phyloP scores from a whole-genome alignment of 2,888 invertebrate species.

The Temnothorax unifasciatus region DNA sequence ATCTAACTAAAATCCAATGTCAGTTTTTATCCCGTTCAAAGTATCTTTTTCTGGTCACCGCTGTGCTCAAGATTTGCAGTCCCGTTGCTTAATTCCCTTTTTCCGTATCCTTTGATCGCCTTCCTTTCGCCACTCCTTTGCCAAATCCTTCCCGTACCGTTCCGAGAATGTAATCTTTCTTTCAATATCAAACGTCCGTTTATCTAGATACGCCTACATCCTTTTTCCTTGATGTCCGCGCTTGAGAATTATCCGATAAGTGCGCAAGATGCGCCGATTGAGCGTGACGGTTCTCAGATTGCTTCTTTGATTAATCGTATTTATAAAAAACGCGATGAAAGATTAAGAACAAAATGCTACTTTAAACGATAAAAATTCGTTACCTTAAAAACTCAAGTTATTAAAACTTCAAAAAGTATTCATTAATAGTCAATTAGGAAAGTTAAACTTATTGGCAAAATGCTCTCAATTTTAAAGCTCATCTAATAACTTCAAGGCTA shows the following conservation, averaged over 20 bases:
- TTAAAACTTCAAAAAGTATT: background rate
- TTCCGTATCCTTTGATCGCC: slow-evolving; percentile 62
- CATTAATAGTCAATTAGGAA: background rate
- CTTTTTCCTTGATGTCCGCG: slow-evolving; percentile 28
- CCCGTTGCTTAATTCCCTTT: slow-evolving; percentile 70
- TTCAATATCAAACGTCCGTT: slow-evolving; percentile 55
- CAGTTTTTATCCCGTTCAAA: slow-evolving; percentile 62
- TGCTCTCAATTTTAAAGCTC: background rate
- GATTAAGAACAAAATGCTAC: background rate
- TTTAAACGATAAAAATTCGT: background rate
- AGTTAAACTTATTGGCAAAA: background rate
- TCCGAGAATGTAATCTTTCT: slow-evolving; percentile 57
- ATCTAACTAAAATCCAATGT: slow-evolving; percentile 4
- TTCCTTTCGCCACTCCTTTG: slow-evolving; percentile 37
- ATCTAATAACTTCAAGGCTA: background rate
- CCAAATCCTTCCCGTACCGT: background rate
- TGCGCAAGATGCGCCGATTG: slow-evolving; percentile 5
- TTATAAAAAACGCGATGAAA: slow-evolving; percentile 50
- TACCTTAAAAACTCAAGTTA: background rate
- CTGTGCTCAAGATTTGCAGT: slow-evolving; percentile 64
- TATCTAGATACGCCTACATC: slow-evolving; percentile 55
- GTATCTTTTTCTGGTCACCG: slow-evolving; percentile 50
- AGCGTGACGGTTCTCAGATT: slow-evolving; percentile 31
- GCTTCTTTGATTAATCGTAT: slow-evolving; percentile 29
- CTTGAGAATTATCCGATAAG: slow-evolving; percentile 40